These are phyloP conservation scores for Carcina quercana DNA, from an alignment of 2,888 invertebrate species.

Conservation along the genomic window DNA sequence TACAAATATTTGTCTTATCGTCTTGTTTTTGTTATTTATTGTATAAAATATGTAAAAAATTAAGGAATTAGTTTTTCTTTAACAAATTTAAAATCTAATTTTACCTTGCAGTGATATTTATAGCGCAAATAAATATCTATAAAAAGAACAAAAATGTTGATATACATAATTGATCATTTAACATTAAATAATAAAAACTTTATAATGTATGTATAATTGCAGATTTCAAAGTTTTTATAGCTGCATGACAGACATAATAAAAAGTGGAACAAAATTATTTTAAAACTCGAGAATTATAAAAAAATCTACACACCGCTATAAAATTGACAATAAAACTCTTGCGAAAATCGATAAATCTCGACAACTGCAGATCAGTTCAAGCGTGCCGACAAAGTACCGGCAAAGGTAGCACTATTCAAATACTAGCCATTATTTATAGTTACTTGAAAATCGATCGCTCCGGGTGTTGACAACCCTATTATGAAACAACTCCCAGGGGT, in stretches of 20 bases:
- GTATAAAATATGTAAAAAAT: too few relatives aligned
- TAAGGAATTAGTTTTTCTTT: too few relatives aligned
- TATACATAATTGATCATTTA: too few relatives aligned
- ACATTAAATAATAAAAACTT: too few relatives aligned
- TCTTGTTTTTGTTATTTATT: too few relatives aligned
- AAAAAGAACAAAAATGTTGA: too few relatives aligned
- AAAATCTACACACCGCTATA: constrained; percentile 7
- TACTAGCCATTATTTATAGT: constrained; percentile 62
- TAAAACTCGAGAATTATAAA: not conserved
- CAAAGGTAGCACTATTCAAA: constrained; percentile 41
- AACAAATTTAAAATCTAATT: too few relatives aligned
- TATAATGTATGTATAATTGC: too few relatives aligned
- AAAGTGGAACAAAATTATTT: not conserved
- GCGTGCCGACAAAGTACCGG: constrained; percentile 59
- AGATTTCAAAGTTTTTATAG: too few relatives aligned
- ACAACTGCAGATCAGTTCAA: constrained; percentile 35
- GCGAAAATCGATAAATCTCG: constrained; percentile 60
- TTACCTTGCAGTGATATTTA: too few relatives aligned
- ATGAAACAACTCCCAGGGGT: constrained; percentile 65
- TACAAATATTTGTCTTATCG: too few relatives aligned
- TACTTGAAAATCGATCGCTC: constrained; percentile 53
- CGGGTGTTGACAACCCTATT: constrained; percentile 70
- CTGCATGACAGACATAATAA: not conserved
- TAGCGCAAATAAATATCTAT: too few relatives aligned
- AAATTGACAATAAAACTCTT: constrained; percentile 11